These are phyloP conservation scores for Triplophysa siluroides DNA, from an alignment of 2,113 vertebrate species.

Conservation along the genomic window DNA sequence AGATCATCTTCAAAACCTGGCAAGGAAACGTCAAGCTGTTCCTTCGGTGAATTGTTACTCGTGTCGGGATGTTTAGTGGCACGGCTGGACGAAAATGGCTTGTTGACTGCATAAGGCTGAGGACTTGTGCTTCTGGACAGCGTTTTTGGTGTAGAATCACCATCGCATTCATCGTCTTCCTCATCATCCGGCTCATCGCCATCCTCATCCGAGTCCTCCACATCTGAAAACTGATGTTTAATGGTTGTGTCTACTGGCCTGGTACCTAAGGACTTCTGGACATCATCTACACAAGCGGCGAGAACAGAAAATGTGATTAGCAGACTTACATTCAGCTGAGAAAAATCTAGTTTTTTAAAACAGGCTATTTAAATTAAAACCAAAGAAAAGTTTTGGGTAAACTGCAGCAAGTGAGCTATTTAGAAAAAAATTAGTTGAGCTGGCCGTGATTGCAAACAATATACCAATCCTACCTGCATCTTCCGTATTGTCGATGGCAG, in stretches of 20 bases:
- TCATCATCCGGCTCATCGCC: constrained; percentile 94
- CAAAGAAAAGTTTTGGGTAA: no score
- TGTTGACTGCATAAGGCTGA: constrained; percentile 81
- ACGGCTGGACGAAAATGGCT: constrained; percentile 81
- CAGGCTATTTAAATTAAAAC: no score
- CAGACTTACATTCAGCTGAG: background rate
- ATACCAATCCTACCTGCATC: constrained; percentile 82
- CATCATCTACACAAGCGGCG: constrained; percentile 76
- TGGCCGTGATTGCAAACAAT: background rate
- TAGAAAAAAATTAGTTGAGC: no score
- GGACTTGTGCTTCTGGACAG: constrained; percentile 94
- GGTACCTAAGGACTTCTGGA: constrained; percentile 80
- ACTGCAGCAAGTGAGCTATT: no score
- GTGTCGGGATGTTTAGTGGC: constrained; percentile 74
- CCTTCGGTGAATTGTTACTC: constrained; percentile 75
- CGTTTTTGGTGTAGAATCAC: constrained; percentile 91
- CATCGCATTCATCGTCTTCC: constrained; percentile 89
- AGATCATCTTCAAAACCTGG: constrained; percentile 83
- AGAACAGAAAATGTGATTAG: constrained; percentile 17
- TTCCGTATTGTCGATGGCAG: constrained; percentile 87
- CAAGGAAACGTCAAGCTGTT: constrained; percentile 79
- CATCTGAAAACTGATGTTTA: constrained; percentile 97
- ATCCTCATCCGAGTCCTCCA: constrained; percentile 92
- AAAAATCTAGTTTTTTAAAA: no score
- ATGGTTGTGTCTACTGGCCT: constrained; percentile 72